Conservation (phyloP, 2,888 invertebrate species). For the Campoplex capitator region DNA sequence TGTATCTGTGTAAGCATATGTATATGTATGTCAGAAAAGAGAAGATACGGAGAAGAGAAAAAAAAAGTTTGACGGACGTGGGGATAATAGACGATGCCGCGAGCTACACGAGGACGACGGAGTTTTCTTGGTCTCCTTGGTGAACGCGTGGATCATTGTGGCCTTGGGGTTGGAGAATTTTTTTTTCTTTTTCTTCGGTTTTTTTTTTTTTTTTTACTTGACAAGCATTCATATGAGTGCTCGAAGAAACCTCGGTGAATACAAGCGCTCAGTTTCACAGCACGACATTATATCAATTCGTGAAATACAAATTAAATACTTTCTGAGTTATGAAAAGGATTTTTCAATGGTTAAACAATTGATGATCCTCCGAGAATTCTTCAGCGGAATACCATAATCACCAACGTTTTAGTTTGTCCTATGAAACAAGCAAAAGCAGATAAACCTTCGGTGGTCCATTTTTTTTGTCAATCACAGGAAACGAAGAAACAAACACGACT, state of each 20-base stretch:
- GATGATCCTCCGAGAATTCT: conserved; percentile 37
- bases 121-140: conserved; percentile 61
- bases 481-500: conserved; percentile 77
- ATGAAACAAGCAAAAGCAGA: conserved; percentile 49
- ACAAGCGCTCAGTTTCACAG: conserved; percentile 35
- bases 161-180: conserved; percentile 57
- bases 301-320: conserved; percentile 50
- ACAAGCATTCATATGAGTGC: conserved; percentile 57
- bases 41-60: conserved; percentile 50
- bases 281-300: conserved; percentile 48
- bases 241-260: conserved; percentile 42
- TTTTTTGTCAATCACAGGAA: conserved; percentile 69
- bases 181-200: conserved; percentile 30
- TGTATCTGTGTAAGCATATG: conserved; percentile 22
- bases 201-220: conserved; percentile 10
- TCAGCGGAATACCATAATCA: background rate
- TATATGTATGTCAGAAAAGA: conserved; percentile 32
- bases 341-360: conserved; percentile 52
- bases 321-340: conserved; percentile 38
- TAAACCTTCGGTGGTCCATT: conserved; percentile 78
- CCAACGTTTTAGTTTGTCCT: background rate
- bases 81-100: conserved; percentile 67
- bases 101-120: conserved; percentile 58
- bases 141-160: conserved; percentile 56
- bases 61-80: conserved; percentile 67